These are phyloP conservation scores for Gymnopithys bicolor DNA, from an alignment of 2,797 vertebrate genomes.

Conservation along the genomic window DNA sequence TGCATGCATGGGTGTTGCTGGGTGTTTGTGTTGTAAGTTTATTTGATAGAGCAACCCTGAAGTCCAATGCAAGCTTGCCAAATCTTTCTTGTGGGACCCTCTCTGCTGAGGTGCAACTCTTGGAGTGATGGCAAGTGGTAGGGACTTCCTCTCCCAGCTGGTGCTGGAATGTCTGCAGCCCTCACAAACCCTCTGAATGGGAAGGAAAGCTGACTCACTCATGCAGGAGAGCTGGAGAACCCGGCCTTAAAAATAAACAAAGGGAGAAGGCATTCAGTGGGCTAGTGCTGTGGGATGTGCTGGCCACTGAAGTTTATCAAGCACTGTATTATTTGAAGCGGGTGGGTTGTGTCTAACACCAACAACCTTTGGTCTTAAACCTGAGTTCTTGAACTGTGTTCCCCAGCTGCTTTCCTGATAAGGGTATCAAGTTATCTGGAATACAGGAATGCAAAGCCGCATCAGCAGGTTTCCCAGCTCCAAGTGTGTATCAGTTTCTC, in stretches of 20 bases:
- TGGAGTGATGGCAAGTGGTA: too few species aligned
- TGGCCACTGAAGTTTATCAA: fast-evolving
- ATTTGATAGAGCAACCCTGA: neutral
- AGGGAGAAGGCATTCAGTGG: neutral
- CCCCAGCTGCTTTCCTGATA: slow-evolving; percentile 4
- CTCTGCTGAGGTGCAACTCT: neutral
- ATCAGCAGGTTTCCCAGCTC: slow-evolving; percentile 40
- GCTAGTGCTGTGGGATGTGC: neutral
- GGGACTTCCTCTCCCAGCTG: neutral
- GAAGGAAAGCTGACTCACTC: neutral
- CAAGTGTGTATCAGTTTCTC: neutral
- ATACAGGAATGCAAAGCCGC: neutral
- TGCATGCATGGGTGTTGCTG: neutral
- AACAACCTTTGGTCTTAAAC: slow-evolving; percentile 54
- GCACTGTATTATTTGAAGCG: fast-evolving
- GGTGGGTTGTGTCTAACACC: fast-evolving
- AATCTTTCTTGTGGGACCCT: neutral
- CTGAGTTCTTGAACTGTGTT: slow-evolving; percentile 11
- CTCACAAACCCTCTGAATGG: fast-evolving
- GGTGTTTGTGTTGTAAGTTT: neutral
- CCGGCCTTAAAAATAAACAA: neutral
- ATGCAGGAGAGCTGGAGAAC: neutral
- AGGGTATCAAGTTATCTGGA: neutral
- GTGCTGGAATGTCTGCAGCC: neutral
- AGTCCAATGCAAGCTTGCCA: neutral